A percentile compares a stretch with the other conserved stretches of the same genome.
phyloP scores from a whole-genome alignment of 2,113 vertebrate species.

The Lepus europaeus region DNA sequence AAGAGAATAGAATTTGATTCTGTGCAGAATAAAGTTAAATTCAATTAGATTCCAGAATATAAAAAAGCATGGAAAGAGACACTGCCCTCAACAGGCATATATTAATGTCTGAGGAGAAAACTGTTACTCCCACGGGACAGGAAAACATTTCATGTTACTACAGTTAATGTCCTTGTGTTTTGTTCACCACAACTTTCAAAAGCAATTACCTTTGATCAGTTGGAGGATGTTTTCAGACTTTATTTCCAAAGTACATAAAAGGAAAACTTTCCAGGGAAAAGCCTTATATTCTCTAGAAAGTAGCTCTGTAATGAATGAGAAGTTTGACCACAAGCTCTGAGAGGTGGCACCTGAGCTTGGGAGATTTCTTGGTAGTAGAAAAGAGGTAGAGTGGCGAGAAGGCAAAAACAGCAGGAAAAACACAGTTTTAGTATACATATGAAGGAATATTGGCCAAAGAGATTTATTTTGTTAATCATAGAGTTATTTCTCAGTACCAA shows the following conservation, averaged over 20 bases:
- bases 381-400: not conserved
- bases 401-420: not conserved
- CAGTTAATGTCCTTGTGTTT: not conserved
- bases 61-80: not conserved
- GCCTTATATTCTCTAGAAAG: not conserved
- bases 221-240: not conserved
- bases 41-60: not conserved
- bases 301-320: not conserved
- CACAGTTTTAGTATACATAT: not conserved
- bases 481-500: not conserved
- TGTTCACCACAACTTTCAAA: not conserved
- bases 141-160: not conserved
- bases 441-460: not conserved
- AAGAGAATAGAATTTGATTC: not conserved
- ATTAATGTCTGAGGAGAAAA: not conserved
- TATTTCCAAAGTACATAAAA: conserved; percentile 22
- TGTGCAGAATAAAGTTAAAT: not conserved
- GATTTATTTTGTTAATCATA: not conserved
- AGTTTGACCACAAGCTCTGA: not conserved
- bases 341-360: not conserved
- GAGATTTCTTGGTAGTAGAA: not conserved
- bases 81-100: not conserved
- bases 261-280: not conserved
- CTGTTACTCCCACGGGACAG: accelerated
- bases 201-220: not conserved